Evolutionary conservation across 2,113 vertebrate genomes (phyloP).

Genomic region (Chroicocephalus ridibundus): DNA sequence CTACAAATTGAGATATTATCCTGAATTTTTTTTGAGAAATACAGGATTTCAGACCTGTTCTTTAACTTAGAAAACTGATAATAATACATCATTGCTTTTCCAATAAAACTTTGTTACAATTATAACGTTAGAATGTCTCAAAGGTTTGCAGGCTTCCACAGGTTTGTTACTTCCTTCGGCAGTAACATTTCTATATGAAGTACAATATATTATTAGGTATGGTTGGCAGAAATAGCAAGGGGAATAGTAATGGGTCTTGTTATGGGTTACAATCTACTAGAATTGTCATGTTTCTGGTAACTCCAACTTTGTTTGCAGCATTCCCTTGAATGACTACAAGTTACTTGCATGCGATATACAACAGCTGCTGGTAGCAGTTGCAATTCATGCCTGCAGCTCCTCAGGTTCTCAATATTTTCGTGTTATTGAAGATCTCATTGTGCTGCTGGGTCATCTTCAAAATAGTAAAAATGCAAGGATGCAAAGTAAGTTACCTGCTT

Average conservation of each 20-base stretch:
- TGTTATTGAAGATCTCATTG: slow-evolving; percentile 97
- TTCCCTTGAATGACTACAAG: slow-evolving; percentile 90
- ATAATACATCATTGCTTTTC: neutral
- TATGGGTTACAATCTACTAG: neutral
- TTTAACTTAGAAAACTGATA: neutral
- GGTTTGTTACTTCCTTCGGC: neutral
- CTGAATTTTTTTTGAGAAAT: neutral
- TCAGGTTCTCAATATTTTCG: slow-evolving; percentile 97
- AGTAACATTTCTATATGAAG: neutral
- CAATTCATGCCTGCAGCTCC: slow-evolving; percentile 96
- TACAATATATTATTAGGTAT: neutral
- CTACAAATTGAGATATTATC: neutral
- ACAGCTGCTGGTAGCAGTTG: slow-evolving; percentile 91
- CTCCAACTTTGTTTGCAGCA: slow-evolving; percentile 75
- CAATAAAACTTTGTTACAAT: neutral
- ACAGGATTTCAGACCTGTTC: neutral
- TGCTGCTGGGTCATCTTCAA: slow-evolving; percentile 93
- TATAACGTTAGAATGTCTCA: neutral
- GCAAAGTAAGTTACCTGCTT: slow-evolving; percentile 81
- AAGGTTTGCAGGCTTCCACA: neutral
- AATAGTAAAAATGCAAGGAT: slow-evolving; percentile 90
- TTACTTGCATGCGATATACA: slow-evolving; percentile 93
- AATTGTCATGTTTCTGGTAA: slow-evolving; percentile 34
- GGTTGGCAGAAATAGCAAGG: neutral
- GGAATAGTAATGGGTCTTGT: neutral